Conservation (phyloP, 2,888 invertebrate species). For the Mesorhabditis sp. region DNA sequence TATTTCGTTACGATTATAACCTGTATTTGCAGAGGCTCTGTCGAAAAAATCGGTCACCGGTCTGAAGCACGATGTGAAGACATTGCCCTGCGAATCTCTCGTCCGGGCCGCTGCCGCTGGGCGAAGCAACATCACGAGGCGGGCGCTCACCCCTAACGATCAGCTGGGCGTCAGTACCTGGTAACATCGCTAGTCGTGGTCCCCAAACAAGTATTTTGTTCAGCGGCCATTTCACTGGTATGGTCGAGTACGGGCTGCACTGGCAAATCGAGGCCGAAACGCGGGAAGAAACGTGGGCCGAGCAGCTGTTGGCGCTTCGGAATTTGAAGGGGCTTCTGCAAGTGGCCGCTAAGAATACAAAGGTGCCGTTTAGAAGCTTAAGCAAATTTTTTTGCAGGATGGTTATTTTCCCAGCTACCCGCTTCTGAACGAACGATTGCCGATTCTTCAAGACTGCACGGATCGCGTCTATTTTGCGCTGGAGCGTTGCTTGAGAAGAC, state of each 20-base stretch:
- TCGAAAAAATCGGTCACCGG: conserved; percentile 5
- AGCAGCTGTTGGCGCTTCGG: conserved; percentile 1
- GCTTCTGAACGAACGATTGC: too few species aligned
- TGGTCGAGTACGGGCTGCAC: conserved; percentile 38
- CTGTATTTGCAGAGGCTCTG: background rate
- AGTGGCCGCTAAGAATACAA: background rate
- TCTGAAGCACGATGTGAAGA: background rate
- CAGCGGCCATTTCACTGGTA: conserved; percentile 26
- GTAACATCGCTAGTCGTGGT: background rate
- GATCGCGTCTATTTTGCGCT: too few species aligned
- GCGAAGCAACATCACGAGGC: conserved; percentile 24
- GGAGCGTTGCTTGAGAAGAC: too few species aligned
- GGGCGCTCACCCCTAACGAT: conserved; percentile 25
- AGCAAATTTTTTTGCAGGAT: background rate
- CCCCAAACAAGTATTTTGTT: background rate
- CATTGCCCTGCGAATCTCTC: background rate
- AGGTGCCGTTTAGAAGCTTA: background rate
- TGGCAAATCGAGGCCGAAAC: conserved; percentile 21
- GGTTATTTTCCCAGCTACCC: too few species aligned
- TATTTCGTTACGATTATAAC: conserved; percentile 8
- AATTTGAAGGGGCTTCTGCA: background rate
- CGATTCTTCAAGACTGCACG: too few species aligned
- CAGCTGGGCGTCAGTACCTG: conserved; percentile 31
- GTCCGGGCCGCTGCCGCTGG: conserved; percentile 21
- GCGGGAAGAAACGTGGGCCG: background rate